Evolutionary conservation across 2,888 invertebrate species (phyloP).

Genomic region (Ophion obscuratus): DNA sequence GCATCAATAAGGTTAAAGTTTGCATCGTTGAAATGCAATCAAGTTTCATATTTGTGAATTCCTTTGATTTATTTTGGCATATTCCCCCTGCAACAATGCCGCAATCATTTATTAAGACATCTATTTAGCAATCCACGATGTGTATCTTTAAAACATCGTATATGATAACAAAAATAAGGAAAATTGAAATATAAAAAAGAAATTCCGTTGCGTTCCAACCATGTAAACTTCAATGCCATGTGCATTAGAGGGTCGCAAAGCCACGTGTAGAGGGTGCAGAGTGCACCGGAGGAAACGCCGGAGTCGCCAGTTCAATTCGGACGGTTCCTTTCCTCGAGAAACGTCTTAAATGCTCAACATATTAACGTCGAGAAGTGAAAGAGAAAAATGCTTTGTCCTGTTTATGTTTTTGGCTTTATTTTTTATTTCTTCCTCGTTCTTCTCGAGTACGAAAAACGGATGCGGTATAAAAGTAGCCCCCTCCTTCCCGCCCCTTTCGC

Average conservation of each 20-base stretch:
- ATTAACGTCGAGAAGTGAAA: constrained; percentile 70
- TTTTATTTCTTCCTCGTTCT: constrained; percentile 9
- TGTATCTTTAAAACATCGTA: no score
- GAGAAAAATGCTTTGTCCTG: constrained; percentile 66
- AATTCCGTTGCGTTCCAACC: no score
- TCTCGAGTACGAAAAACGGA: constrained; percentile 5
- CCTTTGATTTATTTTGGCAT: no score
- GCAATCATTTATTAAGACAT: no score
- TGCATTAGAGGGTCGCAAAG: constrained; percentile 26
- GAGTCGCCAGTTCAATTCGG: constrained; percentile 68
- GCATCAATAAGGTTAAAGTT: constrained; percentile 64
- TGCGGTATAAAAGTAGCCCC: background rate
- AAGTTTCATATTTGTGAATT: no score
- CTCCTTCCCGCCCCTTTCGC: constrained; percentile 46
- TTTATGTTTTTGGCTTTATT: constrained; percentile 33
- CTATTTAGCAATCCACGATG: no score
- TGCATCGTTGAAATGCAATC: no score
- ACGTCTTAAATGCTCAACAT: constrained; percentile 72
- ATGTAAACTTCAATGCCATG: no score
- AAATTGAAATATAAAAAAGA: no score
- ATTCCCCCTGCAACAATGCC: no score
- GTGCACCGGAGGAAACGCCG: constrained; percentile 35
- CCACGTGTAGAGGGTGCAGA: background rate
- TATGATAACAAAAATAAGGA: no score
- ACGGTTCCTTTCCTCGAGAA: constrained; percentile 74